Conservation (phyloP, 2,797 vertebrate species). For the Crocidura indochinensis region DNA sequence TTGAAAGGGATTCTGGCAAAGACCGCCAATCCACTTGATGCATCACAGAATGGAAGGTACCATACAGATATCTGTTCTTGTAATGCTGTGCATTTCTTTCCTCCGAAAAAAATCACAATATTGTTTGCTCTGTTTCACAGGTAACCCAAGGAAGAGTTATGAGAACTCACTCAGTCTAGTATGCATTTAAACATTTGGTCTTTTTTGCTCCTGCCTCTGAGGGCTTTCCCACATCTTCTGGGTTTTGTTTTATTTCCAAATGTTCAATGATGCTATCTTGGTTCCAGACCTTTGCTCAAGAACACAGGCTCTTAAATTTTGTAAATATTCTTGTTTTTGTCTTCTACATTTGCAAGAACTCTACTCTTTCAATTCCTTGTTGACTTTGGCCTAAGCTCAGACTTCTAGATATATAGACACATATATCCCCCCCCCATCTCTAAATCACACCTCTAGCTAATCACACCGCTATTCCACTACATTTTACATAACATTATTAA, state of each 20-base stretch:
- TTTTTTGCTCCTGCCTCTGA: neutral
- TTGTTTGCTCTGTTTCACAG: neutral
- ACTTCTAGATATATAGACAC: neutral
- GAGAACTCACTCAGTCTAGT: neutral
- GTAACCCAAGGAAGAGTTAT: neutral
- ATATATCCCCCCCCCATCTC: neutral
- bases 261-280: neutral
- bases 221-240: neutral
- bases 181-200: too few relatives aligned
- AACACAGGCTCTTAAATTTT: neutral
- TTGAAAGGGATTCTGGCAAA: conserved; percentile 31
- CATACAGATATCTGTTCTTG: neutral
- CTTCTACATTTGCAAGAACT: neutral
- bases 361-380: neutral
- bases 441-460: neutral
- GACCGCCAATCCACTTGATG: neutral
- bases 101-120: conserved; percentile 9
- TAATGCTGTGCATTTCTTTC: conserved; percentile 5
- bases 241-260: neutral
- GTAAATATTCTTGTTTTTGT: conserved; percentile 18
- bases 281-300: neutral
- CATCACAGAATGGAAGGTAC: neutral
- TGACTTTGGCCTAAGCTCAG: neutral
- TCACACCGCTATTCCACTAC: neutral
- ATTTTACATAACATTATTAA: neutral